Base-by-base conservation (phyloP, 2,888 invertebrate genomes). In the Acanthosepion lycidas region DNA sequence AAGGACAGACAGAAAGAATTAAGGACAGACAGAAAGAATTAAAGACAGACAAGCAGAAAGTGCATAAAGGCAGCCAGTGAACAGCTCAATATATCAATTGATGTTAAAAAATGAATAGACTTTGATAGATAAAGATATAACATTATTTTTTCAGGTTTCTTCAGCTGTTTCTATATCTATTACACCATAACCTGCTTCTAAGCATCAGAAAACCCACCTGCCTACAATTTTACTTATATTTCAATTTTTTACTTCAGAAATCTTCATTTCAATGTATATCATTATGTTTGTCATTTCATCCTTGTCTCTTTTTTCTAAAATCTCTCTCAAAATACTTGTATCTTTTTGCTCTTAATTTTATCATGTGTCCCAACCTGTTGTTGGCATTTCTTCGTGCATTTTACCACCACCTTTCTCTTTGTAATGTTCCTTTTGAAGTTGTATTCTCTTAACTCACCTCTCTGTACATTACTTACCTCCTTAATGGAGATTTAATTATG, bases 141-240 rank as follows among this genome's bases (percentile, higher is more conserved):
- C 26, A 26, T n/a, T 78, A 78, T 78, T 78, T n/a, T 78, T 3
- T 0, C 78, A n/a, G 12, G 78, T 78, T 33, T n/a, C 12, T 78
- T 15, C 78, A 78, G 12, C n/a, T 78, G n/a, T 33, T 33, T n/a
- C 78, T 15, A 3, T 78, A 33, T 78, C n/a, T 59, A 59, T 59
- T 20, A 59, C 23, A 6, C 59, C n/a, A 78, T n/a, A 23, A 78
- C n/a, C n/a, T 33, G 78, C 15, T 78, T 78, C 9, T n/a, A 78
- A 78, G 78, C n/a, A 15, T 33, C 78, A 15, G 12, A 33, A 78
- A 78, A n/a, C 78, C 78, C 78, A 78, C 78, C 78, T 78, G 78
- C 78, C 78, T n/a, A n/a, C n/a, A n/a, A 28, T n/a, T 78, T 78
- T 78, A 78, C n/a, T 78, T n/a, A 78, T 78, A 78, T 78, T 78